These are phyloP conservation scores for Lycaon pictus DNA, from an alignment of 2,113 vertebrate genomes.

Conservation along the genomic window DNA sequence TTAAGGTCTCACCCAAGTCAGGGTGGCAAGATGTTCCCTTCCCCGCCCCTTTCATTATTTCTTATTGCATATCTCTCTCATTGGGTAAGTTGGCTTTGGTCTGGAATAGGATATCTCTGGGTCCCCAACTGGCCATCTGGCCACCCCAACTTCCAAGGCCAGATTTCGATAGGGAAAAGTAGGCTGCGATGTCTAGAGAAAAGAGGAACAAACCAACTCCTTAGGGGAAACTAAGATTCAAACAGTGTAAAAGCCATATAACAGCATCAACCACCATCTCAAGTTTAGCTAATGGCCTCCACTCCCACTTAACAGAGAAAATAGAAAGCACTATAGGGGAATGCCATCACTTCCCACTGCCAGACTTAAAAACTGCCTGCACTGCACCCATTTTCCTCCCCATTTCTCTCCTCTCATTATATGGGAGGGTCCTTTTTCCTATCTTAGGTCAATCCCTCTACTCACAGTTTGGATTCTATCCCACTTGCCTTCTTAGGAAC, in stretches of 20 bases:
- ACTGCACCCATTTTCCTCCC: not conserved
- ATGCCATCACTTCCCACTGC: not conserved
- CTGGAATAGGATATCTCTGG: not conserved
- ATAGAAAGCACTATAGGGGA: not conserved
- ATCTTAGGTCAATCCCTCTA: not conserved
- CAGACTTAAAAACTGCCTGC: not conserved
- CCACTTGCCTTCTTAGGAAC: not conserved
- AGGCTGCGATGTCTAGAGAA: not conserved
- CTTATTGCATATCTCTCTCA: not conserved
- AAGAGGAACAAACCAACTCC: not conserved
- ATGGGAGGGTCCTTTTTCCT: not conserved
- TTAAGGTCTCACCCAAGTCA: not conserved
- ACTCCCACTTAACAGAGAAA: not conserved
- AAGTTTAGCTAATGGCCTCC: not conserved
- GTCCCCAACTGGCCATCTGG: not conserved
- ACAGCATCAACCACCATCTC: not conserved
- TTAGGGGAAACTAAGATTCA: not conserved
- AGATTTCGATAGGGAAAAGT: not conserved
- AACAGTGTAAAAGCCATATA: not conserved
- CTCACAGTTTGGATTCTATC: not conserved
- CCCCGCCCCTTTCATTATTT: not conserved
- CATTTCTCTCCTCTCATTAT: not conserved
- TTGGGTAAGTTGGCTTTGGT: not conserved
- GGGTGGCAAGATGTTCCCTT: not conserved
- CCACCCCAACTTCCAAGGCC: not conserved